phyloP scores from a whole-genome alignment of 2,888 invertebrate species.

The Tachina lurida region DNA sequence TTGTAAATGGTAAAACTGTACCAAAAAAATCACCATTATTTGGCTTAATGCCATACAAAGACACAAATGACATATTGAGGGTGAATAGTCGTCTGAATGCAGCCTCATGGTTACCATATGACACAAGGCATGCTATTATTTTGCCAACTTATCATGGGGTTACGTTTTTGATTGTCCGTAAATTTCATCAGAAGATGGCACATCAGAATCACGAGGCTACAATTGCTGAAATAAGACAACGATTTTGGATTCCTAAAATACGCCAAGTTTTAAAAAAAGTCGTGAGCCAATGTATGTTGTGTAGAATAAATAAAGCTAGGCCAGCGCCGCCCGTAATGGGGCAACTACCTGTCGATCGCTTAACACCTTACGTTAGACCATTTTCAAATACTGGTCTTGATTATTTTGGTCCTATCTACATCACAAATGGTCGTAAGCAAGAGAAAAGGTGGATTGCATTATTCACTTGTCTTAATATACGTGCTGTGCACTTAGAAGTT shows the following conservation, averaged over 20 bases:
- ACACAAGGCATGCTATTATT: not conserved
- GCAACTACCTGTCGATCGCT: too few relatives aligned
- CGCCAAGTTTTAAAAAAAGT: too few relatives aligned
- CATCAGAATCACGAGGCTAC: conserved; percentile 27
- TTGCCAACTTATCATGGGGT: not conserved
- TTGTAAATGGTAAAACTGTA: not conserved
- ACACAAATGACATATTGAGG: not conserved
- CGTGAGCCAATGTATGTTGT: not conserved
- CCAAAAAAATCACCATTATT: not conserved
- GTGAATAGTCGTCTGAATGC: conserved; percentile 5
- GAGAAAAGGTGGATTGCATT: not conserved
- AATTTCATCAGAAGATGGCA: not conserved
- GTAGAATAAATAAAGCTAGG: not conserved
- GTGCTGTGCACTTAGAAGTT: not conserved
- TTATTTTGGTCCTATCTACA: too few relatives aligned
- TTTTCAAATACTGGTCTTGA: too few relatives aligned
- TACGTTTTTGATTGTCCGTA: not conserved
- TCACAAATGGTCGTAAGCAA: too few relatives aligned
- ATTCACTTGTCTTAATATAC: not conserved
- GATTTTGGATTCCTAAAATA: not conserved
- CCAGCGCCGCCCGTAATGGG: not conserved
- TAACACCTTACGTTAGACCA: too few relatives aligned
- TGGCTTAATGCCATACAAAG: conserved; percentile 16
- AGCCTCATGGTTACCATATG: conserved; percentile 12
- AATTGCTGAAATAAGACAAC: conserved; percentile 6